Evolutionary conservation across 2,797 vertebrate genomes (phyloP).

Genomic region (Kryptopterus vitreolus): DNA sequence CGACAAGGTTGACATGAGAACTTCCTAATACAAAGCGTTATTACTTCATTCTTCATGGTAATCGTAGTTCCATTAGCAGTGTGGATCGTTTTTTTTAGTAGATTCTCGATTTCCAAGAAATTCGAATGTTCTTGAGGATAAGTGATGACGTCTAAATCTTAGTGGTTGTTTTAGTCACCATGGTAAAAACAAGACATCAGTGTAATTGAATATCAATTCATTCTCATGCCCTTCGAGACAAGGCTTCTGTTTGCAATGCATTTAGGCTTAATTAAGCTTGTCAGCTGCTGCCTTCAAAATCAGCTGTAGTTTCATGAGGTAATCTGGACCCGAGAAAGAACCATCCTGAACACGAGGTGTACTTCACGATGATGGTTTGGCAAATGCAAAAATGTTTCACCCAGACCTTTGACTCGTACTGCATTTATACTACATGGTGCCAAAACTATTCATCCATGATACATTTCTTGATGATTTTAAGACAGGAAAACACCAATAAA

Average conservation of each 20-base stretch:
- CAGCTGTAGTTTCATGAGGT: conserved; percentile 45
- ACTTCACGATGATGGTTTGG: not conserved
- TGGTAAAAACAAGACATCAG: conserved; percentile 43
- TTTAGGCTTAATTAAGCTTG: conserved; percentile 54
- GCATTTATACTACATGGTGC: not conserved
- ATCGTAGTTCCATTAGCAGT: not conserved
- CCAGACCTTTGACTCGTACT: not conserved
- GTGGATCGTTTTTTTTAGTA: not conserved
- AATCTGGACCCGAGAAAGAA: conserved; percentile 57
- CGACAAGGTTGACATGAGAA: not conserved
- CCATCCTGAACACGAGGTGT: conserved; percentile 22
- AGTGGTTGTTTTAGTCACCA: conserved; percentile 13
- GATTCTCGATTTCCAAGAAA: conserved; percentile 2
- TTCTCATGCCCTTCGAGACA: conserved; percentile 41
- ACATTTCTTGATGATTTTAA: too few species aligned
- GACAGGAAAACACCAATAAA: not conserved
- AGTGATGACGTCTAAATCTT: conserved; percentile 29
- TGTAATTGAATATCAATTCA: conserved; percentile 42
- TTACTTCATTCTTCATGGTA: not conserved
- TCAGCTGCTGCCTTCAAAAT: conserved; percentile 35
- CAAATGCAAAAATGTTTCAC: not conserved
- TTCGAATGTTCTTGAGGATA: not conserved
- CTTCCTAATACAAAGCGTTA: not conserved
- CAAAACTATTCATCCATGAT: not conserved
- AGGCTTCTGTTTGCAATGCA: conserved; percentile 62